Conservation (phyloP, 2,888 invertebrate species). For the Aquatica leii region DNA sequence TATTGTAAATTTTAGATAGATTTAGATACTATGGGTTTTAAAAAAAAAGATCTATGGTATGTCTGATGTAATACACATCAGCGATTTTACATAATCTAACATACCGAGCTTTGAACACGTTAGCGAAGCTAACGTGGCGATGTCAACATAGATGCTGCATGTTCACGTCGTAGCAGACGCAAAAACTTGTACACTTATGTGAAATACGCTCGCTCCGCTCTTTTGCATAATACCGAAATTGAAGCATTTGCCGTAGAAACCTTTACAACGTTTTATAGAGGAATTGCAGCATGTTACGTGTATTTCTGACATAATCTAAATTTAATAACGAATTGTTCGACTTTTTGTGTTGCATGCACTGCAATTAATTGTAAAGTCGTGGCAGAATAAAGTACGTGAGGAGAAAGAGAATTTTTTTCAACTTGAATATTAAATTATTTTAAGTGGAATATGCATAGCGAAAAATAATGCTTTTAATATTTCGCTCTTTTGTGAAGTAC, state of each 20-base stretch:
- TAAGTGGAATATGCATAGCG: constrained; percentile 29
- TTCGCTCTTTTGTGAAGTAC: background rate
- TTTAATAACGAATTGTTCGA: constrained; percentile 33
- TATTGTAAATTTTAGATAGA: too few relatives aligned
- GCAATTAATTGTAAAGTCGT: constrained; percentile 32
- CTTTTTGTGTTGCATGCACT: constrained; percentile 24
- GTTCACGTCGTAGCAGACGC: constrained; percentile 15
- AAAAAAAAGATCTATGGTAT: too few relatives aligned
- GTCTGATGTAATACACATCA: too few relatives aligned
- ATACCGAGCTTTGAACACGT: constrained; percentile 22
- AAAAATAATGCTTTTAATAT: constrained; percentile 31
- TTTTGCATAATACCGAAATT: constrained; percentile 20
- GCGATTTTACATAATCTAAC: constrained; percentile 30
- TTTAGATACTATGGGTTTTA: too few relatives aligned
- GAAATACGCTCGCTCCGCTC: constrained; percentile 16
- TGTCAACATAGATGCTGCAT: constrained; percentile 28
- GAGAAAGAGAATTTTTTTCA: constrained; percentile 27
- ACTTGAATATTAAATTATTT: constrained; percentile 27
- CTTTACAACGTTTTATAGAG: constrained; percentile 20
- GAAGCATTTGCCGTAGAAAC: constrained; percentile 16
- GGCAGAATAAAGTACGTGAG: constrained; percentile 31
- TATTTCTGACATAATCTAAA: constrained; percentile 30
- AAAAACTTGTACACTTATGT: constrained; percentile 20
- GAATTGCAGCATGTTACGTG: constrained; percentile 22
- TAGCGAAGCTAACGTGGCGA: constrained; percentile 21